Conservation (phyloP, 2,888 invertebrate species). For the Pheosia gnoma region DNA sequence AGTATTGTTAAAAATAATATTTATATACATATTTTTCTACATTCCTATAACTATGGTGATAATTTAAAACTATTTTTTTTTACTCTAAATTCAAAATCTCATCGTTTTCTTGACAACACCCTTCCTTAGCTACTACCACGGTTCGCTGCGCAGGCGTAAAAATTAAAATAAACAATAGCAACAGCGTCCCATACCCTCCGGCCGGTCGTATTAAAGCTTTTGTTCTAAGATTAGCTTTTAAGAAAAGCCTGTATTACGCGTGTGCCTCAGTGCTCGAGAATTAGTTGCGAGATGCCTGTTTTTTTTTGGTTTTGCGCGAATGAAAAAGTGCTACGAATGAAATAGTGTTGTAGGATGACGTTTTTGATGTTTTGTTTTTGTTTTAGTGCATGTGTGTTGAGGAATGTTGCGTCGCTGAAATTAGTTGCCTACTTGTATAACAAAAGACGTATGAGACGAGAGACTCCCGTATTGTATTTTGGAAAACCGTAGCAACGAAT, state of each 20-base stretch:
- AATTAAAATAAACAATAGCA: conserved; percentile 81
- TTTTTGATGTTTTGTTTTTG: conserved; percentile 28
- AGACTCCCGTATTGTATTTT: no score
- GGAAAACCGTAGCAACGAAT: no score
- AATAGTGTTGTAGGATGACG: conserved; percentile 35
- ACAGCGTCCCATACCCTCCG: conserved; percentile 75
- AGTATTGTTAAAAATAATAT: no score
- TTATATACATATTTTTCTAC: no score
- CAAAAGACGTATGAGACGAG: neutral
- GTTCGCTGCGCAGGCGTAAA: conserved; percentile 69
- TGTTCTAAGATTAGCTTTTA: conserved; percentile 83
- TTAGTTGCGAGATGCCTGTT: conserved; percentile 28
- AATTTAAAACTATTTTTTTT: no score
- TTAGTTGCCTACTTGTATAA: neutral
- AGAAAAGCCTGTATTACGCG: conserved; percentile 60
- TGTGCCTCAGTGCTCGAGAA: conserved; percentile 50
- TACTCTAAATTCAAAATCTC: neutral
- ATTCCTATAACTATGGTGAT: no score
- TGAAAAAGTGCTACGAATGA: conserved; percentile 42
- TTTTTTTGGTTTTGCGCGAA: conserved; percentile 33
- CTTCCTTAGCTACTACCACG: conserved; percentile 58
- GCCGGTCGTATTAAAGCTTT: conserved; percentile 77
- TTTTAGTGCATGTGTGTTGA: neutral
- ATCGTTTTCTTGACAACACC: conserved; percentile 24
- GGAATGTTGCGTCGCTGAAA: neutral